Evolutionary conservation across 2,888 invertebrate species (phyloP).

Genomic region (Tromatobia lineatoria): DNA sequence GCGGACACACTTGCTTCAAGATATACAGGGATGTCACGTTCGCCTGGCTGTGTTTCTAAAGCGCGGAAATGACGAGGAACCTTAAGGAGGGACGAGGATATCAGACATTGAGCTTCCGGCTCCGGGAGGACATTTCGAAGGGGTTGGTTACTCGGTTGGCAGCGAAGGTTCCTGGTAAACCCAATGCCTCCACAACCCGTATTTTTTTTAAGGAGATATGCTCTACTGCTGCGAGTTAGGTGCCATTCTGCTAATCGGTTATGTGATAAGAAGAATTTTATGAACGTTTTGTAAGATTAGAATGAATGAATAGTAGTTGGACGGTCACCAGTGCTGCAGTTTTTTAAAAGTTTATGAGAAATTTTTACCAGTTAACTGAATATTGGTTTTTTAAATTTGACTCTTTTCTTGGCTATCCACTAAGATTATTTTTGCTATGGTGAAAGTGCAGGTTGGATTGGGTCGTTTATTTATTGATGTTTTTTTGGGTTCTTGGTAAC

Average conservation of each 20-base stretch:
- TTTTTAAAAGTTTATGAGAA: too few relatives aligned
- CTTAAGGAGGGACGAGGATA: constrained; percentile 25
- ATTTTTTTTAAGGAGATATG: constrained; percentile 13
- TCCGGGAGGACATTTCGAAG: neutral
- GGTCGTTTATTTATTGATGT: too few relatives aligned
- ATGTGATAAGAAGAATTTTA: neutral
- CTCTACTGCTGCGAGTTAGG: neutral
- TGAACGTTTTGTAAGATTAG: neutral
- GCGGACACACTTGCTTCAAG: constrained; percentile 31
- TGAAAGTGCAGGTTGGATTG: too few relatives aligned
- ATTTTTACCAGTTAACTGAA: too few relatives aligned
- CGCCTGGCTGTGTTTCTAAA: constrained; percentile 12
- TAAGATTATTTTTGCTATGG: too few relatives aligned
- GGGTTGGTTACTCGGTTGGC: constrained; percentile 14
- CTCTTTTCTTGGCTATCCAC: too few relatives aligned
- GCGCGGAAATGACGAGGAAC: constrained; percentile 34
- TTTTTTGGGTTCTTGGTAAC: too few relatives aligned
- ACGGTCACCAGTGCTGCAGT: too few relatives aligned
- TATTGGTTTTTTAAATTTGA: too few relatives aligned
- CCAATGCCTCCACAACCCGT: neutral
- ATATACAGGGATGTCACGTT: constrained; percentile 52
- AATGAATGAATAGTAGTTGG: too few relatives aligned
- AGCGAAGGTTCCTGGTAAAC: neutral
- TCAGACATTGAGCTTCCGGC: constrained; percentile 14
- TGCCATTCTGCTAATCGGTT: neutral